Evolutionary conservation across 1,140 invertebrate species (phyloP).

Genomic region (Eumaeus atala): DNA sequence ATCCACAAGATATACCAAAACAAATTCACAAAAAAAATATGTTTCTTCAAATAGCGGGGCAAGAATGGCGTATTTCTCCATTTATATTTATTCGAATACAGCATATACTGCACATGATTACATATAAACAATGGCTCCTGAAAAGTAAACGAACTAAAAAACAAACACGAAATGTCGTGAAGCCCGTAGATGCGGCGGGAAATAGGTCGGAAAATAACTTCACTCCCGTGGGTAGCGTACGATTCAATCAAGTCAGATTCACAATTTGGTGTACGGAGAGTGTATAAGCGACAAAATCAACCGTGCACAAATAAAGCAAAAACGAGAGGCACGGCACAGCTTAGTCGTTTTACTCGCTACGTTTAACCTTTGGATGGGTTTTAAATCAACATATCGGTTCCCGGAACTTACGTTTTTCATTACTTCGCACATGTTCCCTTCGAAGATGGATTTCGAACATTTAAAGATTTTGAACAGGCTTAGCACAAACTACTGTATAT

Average conservation of each 20-base stretch:
- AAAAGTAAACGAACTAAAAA: constrained; percentile 57
- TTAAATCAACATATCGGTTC: constrained; percentile 30
- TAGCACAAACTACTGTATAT: too few species aligned
- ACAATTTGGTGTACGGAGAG: constrained; percentile 52
- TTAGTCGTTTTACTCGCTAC: constrained; percentile 44
- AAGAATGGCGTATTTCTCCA: too few species aligned
- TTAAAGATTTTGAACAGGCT: background rate
- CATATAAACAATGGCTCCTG: constrained; percentile 5
- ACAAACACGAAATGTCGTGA: constrained; percentile 39
- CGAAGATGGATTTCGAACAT: too few species aligned
- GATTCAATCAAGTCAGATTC: constrained; percentile 70
- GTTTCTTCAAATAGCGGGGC: too few species aligned
- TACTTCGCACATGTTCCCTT: too few species aligned
- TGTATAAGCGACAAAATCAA: constrained; percentile 41
- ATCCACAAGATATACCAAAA: too few species aligned
- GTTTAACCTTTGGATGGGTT: constrained; percentile 34
- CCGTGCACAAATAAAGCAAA: constrained; percentile 41
- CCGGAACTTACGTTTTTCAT: background rate
- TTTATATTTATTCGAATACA: too few species aligned
- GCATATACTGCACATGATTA: background rate
- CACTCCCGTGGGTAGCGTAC: constrained; percentile 52
- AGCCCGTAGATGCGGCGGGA: constrained; percentile 49
- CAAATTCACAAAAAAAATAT: too few species aligned
- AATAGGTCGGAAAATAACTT: constrained; percentile 69
- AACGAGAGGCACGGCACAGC: constrained; percentile 32